These are phyloP conservation scores for Rallus crepitans DNA, from an alignment of 2,797 vertebrate species.

Conservation along the genomic window DNA sequence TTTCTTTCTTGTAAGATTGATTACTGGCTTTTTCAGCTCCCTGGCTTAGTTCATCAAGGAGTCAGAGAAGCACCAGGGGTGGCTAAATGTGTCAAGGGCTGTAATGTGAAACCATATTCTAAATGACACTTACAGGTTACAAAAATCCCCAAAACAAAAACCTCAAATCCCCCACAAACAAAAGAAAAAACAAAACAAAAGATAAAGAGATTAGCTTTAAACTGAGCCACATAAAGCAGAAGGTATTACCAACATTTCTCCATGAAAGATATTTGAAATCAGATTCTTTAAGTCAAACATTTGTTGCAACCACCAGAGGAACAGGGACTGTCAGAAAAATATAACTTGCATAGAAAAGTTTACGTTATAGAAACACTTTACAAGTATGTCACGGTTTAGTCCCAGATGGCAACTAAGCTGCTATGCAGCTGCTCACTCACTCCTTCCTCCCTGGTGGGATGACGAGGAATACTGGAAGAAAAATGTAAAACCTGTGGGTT, in stretches of 20 bases:
- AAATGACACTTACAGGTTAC: background rate
- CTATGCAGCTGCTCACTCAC: too few species aligned
- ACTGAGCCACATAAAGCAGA: background rate
- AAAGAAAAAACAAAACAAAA: too few species aligned
- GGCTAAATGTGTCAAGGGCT: background rate
- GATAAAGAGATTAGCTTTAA: background rate
- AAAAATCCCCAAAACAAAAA: background rate
- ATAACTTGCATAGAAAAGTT: background rate
- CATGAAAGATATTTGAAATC: background rate
- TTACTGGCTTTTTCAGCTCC: background rate
- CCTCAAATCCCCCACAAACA: background rate
- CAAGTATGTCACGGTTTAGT: rapidly evolving
- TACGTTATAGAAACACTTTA: background rate
- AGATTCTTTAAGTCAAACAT: background rate
- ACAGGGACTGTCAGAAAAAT: background rate
- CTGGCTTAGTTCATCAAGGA: background rate
- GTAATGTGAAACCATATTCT: background rate
- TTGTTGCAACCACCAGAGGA: background rate
- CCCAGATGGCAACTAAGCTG: too few species aligned
- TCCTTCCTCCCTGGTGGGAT: too few species aligned
- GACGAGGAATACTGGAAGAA: too few species aligned
- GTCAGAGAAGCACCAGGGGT: background rate
- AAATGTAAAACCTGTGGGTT: too few species aligned
- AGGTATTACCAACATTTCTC: background rate
- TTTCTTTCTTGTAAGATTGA: background rate